phyloP scores from a whole-genome alignment of 2,888 invertebrate genomes.

The Stramonita haemastoma region DNA sequence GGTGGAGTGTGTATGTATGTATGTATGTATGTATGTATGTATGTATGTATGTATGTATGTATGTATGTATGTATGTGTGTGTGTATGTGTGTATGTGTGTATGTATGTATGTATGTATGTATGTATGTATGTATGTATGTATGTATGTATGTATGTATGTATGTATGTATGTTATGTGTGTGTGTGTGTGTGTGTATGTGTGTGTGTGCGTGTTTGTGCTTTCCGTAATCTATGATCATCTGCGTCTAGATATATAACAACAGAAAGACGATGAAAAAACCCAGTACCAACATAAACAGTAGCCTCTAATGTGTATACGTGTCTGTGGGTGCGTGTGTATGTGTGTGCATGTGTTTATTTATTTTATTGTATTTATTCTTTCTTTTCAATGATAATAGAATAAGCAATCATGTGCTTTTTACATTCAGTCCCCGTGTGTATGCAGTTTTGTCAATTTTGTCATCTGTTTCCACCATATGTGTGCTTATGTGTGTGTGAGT shows the following conservation, averaged over 20 bases:
- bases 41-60: not conserved
- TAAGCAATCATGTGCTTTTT: too few relatives aligned
- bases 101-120: not conserved
- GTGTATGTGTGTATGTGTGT: not conserved
- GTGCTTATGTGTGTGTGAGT: too few relatives aligned
- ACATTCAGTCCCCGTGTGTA: too few relatives aligned
- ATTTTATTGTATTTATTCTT: too few relatives aligned
- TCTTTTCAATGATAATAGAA: too few relatives aligned
- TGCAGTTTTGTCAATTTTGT: too few relatives aligned
- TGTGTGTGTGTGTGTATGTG: not conserved
- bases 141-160: not conserved
- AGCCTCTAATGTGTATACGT: not conserved
- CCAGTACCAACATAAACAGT: too few relatives aligned
- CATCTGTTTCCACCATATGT: too few relatives aligned
- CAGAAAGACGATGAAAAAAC: too few relatives aligned
- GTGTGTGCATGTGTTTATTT: not conserved
- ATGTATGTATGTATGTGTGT: not conserved
- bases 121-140: not conserved
- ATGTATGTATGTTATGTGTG: too few relatives aligned
- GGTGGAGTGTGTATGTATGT: not conserved
- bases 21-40: not conserved
- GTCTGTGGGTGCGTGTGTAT: not conserved
- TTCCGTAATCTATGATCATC: too few relatives aligned
- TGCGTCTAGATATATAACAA: too few relatives aligned
- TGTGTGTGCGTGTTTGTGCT: slow-evolving; percentile 4